Evolutionary conservation across 2,888 invertebrate genomes (phyloP).

Genomic region (Sepiola atlantica): DNA sequence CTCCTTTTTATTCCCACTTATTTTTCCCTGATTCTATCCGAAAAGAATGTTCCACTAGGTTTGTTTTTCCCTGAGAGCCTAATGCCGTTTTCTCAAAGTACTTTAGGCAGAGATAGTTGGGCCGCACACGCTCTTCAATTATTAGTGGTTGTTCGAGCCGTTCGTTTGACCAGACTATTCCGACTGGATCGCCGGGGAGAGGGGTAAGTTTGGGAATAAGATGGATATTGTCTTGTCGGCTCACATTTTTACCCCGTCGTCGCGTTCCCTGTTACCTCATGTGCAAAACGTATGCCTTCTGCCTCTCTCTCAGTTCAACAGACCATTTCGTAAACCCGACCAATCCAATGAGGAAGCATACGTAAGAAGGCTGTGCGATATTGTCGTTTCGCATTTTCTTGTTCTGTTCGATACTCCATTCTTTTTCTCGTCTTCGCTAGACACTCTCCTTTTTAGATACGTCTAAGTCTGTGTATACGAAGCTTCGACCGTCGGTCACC

Average conservation of each 20-base stretch:
- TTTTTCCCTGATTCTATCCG: neutral
- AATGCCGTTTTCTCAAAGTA: neutral
- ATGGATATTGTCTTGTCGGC: neutral
- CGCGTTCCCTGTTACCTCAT: neutral
- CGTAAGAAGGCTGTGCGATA: neutral
- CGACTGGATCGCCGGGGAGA: neutral
- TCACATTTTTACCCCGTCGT: neutral
- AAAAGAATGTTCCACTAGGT: conserved; percentile 21
- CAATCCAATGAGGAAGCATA: neutral
- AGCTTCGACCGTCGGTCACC: no score
- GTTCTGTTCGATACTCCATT: neutral
- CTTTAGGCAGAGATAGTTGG: neutral
- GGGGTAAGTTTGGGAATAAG: neutral
- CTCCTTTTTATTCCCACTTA: conserved; percentile 5
- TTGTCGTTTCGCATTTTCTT: neutral
- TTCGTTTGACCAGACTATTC: neutral
- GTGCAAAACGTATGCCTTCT: neutral
- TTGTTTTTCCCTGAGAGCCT: neutral
- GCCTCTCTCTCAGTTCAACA: neutral
- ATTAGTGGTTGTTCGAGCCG: neutral
- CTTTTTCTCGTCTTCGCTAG: neutral
- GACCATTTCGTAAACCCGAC: neutral
- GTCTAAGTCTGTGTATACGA: no score
- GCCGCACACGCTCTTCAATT: neutral
- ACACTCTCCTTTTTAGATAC: neutral